Conservation (phyloP, 2,888 invertebrate genomes). For the Artemia sinica region DNA sequence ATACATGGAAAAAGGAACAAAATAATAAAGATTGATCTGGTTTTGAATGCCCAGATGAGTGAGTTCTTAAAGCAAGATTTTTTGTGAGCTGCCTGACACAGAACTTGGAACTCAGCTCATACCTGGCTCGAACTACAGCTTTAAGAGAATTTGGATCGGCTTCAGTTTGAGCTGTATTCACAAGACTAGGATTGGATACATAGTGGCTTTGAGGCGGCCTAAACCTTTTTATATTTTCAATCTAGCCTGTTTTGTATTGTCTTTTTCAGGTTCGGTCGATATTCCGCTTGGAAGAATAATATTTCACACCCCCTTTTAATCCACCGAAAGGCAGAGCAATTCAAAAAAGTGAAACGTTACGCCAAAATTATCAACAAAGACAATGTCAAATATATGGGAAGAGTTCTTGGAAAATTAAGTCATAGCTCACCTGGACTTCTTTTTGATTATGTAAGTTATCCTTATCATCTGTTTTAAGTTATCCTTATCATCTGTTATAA, state of each 20-base stretch:
- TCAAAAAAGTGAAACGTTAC: slow-evolving; percentile 80
- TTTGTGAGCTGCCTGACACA: too few species aligned
- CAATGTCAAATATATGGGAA: slow-evolving; percentile 88
- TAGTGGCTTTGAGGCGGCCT: too few species aligned
- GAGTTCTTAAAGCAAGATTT: too few species aligned
- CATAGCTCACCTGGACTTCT: slow-evolving; percentile 88
- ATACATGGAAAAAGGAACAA: too few species aligned
- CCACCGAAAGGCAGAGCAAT: slow-evolving; percentile 62
- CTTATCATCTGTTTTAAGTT: slow-evolving; percentile 34
- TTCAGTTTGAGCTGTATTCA: too few species aligned
- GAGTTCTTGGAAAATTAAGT: slow-evolving; percentile 86
- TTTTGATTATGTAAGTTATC: slow-evolving; percentile 69
- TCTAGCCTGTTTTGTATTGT: not conserved
- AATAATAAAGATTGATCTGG: too few species aligned
- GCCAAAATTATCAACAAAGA: slow-evolving; percentile 97
- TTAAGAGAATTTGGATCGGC: too few species aligned
- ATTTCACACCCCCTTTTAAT: slow-evolving; percentile 66
- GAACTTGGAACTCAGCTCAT: too few species aligned
- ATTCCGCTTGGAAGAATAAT: slow-evolving; percentile 92
- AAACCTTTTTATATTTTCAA: too few species aligned
- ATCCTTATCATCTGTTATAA: not conserved
- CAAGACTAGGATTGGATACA: too few species aligned
- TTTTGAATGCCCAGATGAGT: too few species aligned
- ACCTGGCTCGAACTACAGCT: too few species aligned
- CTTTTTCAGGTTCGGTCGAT: slow-evolving; percentile 54